phyloP scores from a whole-genome alignment of 2,888 invertebrate genomes.

The Aelia acuminata region DNA sequence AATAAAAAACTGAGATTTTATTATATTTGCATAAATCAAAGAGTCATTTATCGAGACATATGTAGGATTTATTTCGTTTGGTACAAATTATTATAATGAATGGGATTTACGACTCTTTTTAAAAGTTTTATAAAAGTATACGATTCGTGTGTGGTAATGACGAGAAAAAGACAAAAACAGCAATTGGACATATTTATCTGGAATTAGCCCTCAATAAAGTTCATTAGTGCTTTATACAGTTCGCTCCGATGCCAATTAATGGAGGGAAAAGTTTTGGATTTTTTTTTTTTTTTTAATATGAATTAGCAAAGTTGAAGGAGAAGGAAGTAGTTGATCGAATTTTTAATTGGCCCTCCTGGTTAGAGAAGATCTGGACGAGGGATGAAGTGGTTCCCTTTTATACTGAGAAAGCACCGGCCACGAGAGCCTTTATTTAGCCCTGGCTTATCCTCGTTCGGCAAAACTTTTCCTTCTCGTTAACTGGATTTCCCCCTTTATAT shows the following conservation, averaged over 20 bases:
- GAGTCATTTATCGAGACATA: no score
- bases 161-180: background rate
- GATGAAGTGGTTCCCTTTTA: conserved; percentile 31
- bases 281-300: conserved; percentile 38
- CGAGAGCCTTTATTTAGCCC: conserved; percentile 28
- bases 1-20: no score
- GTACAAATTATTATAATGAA: background rate
- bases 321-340: conserved; percentile 34
- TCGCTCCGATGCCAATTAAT: background rate
- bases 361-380: conserved; percentile 1
- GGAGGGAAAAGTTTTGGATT: background rate
- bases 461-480: conserved; percentile 44
- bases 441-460: conserved; percentile 12
- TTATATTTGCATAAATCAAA: no score
- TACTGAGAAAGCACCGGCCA: conserved; percentile 9
- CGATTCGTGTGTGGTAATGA: no score
- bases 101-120: background rate
- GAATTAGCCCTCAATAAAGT: background rate
- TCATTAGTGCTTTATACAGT: background rate
- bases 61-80: no score
- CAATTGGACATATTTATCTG: background rate
- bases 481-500: background rate
- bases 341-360: conserved; percentile 40
- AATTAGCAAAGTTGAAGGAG: conserved; percentile 29
- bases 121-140: no score